These are phyloP conservation scores for Tetheella fluctuosa DNA, from an alignment of 2,888 invertebrate species.

Conservation along the genomic window DNA sequence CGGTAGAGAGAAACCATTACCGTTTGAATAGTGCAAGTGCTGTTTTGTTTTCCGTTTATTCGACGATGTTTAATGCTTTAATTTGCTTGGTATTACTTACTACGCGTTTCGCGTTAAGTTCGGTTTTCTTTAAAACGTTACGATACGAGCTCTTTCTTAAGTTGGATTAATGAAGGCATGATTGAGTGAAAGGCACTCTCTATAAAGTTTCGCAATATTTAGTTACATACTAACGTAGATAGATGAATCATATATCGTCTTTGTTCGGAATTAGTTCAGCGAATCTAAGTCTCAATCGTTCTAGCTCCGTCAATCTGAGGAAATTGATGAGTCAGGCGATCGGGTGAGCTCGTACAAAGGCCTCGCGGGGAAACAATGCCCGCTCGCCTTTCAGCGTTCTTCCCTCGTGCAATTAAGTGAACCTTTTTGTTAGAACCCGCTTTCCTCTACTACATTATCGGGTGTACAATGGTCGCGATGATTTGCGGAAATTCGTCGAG, in stretches of 20 bases:
- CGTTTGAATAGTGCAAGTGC: constrained; percentile 33
- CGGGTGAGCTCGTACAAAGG: constrained; percentile 65
- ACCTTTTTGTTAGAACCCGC: constrained; percentile 74
- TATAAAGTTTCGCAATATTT: constrained; percentile 17
- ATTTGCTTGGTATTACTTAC: constrained; percentile 14
- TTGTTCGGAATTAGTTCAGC: constrained; percentile 29
- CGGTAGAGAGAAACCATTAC: constrained; percentile 27
- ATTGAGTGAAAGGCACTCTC: constrained; percentile 35
- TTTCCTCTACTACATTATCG: constrained; percentile 78
- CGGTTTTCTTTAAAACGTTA: constrained; percentile 22
- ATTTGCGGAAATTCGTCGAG: constrained; percentile 76
- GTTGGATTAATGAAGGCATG: constrained; percentile 51
- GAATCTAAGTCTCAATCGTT: constrained; percentile 66
- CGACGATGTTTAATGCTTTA: constrained; percentile 21
- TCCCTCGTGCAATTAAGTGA: constrained; percentile 79
- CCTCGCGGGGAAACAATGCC: constrained; percentile 74
- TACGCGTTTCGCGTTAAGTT: neutral
- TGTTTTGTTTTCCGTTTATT: constrained; percentile 23
- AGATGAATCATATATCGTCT: constrained; percentile 12
- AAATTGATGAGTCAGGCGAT: constrained; percentile 79
- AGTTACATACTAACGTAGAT: neutral
- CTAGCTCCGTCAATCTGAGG: constrained; percentile 61
- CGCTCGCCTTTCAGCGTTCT: constrained; percentile 68
- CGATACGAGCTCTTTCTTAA: constrained; percentile 27
- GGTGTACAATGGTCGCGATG: constrained; percentile 77